Base-by-base conservation (phyloP, 2,888 invertebrate species). In the Rhagonycha lutea region DNA sequence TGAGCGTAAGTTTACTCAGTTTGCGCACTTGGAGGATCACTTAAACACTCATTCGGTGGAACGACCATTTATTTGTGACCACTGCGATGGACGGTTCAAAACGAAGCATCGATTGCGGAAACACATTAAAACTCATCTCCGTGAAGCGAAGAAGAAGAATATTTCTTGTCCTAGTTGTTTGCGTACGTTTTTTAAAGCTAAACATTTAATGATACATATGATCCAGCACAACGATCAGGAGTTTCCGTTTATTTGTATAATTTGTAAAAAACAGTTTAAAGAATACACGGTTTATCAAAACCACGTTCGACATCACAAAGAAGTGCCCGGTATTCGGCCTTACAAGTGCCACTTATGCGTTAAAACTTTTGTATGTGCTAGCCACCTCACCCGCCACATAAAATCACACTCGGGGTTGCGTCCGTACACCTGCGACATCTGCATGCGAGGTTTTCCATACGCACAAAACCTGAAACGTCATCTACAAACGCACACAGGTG, bases 1-100 rank as follows among this genome's bases (percentile, higher is more conserved):
- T 78, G 82, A 84, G 32, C 81, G 84, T 68, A 86, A 85, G 73
- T 86, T 86, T 73, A 85, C 84, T 1, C 86, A 86, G 72, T 85
- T 85, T 79, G 86, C 85, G 0, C 86, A 86, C 79, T 79, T 86
- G 61, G 85, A 86, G 75, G 86, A 86, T 75, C 86, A 86, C 74
- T 80, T 85, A 65, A 84, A 84, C 72, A 85, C 84, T 10, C 86
- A 86, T 81, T 84, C 86, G 63, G 83, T 75, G 14, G 86, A 86
- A 4, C 78, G 84, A 72, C 86, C 86, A 14, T 86, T 81, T 76
- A 74, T 83, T 62, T 86, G 86, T 78, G 83, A 83, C n/a, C 81
- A 83, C 63, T 86, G 86, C 77, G 83, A 85, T 62, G 81, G 84
- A 74, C 79, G 82, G 14, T 86, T 86, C 74, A 86, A 86, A 79